A percentile compares a stretch with the other conserved stretches of the same genome.
These are phyloP conservation scores for Patella pellucida DNA, from an alignment of 2,888 invertebrate genomes.

Conservation along the genomic window DNA sequence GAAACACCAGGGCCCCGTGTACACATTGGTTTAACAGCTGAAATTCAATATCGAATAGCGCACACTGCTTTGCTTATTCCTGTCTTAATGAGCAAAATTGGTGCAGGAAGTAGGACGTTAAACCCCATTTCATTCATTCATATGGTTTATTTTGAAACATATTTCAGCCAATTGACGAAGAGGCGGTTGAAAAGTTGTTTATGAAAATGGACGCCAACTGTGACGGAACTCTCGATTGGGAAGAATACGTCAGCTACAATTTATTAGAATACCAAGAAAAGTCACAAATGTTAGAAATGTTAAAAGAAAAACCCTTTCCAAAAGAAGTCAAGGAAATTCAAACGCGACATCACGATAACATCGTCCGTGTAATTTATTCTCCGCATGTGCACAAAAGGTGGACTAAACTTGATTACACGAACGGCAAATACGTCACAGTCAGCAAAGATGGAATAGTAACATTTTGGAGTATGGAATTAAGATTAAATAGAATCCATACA, in stretches of 20 bases:
- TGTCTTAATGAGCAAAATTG: no score
- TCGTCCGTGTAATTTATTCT: constrained; percentile 72
- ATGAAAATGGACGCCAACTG: constrained; percentile 74
- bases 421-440: constrained; percentile 81
- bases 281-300: constrained; percentile 56
- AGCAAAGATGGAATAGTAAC: constrained; percentile 83
- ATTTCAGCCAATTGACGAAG: constrained; percentile 40
- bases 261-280: constrained; percentile 77
- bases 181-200: constrained; percentile 61
- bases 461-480: constrained; percentile 83
- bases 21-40: no score
- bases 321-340: constrained; percentile 74
- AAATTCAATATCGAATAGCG: no score
- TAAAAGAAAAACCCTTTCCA: constrained; percentile 51
- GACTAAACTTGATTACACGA: constrained; percentile 72
- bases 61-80: no score
- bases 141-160: no score
- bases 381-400: constrained; percentile 43
- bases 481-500: constrained; percentile 50
- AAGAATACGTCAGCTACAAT: constrained; percentile 84
- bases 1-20: no score
- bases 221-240: constrained; percentile 78
- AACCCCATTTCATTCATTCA: no score
- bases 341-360: constrained; percentile 78
- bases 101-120: no score